These are phyloP conservation scores for Paratilapia polleni DNA, from an alignment of 2,113 vertebrate genomes.

Conservation along the genomic window DNA sequence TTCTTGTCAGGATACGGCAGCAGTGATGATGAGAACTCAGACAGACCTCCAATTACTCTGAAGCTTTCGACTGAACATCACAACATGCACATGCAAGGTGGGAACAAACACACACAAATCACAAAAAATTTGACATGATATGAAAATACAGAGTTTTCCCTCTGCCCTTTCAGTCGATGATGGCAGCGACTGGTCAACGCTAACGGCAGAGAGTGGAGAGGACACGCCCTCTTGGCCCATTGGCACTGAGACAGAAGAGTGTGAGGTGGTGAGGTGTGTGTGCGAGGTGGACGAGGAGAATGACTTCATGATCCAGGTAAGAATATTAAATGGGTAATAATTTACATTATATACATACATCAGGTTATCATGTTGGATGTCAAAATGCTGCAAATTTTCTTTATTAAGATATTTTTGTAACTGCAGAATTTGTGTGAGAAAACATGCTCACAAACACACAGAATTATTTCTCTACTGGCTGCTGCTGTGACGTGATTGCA, in stretches of 20 bases:
- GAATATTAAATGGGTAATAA: background rate
- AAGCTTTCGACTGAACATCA: slow-evolving; percentile 75
- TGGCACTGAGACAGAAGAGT: slow-evolving; percentile 82
- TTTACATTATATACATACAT: background rate
- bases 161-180: slow-evolving; percentile 79
- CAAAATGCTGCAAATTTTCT: rapidly evolving
- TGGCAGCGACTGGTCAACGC: slow-evolving; percentile 92
- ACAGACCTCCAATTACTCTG: slow-evolving; percentile 77
- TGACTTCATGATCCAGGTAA: slow-evolving; percentile 99
- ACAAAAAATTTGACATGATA: background rate
- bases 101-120: background rate
- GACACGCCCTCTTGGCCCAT: slow-evolving; percentile 85
- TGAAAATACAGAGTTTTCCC: background rate
- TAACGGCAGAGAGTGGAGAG: slow-evolving; percentile 93
- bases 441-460: background rate
- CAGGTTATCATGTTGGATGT: background rate
- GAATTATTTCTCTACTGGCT: background rate
- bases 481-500: background rate
- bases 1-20: slow-evolving; percentile 77
- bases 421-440: background rate
- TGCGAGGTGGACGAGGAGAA: slow-evolving; percentile 97
- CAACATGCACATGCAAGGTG: slow-evolving; percentile 29
- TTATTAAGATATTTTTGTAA: background rate
- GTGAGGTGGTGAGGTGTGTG: slow-evolving; percentile 93
- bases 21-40: slow-evolving; percentile 85